phyloP scores from a whole-genome alignment of 2,113 vertebrate species.

The Heterocephalus glaber region DNA sequence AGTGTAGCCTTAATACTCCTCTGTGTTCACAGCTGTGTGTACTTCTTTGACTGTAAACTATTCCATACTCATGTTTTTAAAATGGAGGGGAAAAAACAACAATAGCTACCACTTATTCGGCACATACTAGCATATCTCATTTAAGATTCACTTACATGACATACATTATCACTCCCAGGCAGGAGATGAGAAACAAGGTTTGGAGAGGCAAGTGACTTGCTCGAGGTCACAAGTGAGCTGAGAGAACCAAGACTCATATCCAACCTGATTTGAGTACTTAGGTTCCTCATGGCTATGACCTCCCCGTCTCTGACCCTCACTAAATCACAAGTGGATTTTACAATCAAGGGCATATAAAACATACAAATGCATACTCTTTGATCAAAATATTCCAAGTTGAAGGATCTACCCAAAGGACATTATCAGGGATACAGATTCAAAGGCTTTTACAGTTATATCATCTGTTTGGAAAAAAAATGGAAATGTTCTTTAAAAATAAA shows the following conservation, averaged over 20 bases:
- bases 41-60: not conserved
- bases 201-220: not conserved
- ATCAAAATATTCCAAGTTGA: not conserved
- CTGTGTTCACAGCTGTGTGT: not conserved
- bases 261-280: not conserved
- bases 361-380: not conserved
- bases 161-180: not conserved
- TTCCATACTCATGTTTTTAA: not conserved
- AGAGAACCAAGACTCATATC: not conserved
- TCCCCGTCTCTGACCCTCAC: not conserved
- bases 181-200: not conserved
- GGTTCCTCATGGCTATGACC: not conserved
- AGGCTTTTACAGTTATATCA: not conserved
- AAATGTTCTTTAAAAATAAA: not conserved
- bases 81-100: not conserved
- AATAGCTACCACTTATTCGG: not conserved
- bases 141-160: not conserved
- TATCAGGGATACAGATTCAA: not conserved
- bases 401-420: not conserved
- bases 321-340: not conserved
- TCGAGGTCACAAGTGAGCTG: not conserved
- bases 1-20: not conserved
- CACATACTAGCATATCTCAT: not conserved
- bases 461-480: not conserved
- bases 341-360: not conserved